Evolutionary conservation across 1,140 invertebrate genomes (phyloP).

Genomic region (Drosophila bipectinata): DNA sequence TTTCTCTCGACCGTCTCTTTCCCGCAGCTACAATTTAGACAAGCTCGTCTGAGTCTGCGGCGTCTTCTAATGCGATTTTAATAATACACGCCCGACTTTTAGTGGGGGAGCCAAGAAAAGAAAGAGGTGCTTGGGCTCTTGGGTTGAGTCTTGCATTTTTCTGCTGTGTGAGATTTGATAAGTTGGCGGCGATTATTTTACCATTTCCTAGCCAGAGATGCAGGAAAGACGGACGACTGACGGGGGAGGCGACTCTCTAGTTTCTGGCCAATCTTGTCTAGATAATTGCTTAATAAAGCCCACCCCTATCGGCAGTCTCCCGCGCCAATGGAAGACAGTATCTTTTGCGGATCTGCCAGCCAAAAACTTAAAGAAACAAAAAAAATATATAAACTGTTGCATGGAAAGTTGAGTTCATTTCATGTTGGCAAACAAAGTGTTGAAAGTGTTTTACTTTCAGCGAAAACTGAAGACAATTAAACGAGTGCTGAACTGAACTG

Average conservation of each 20-base stretch:
- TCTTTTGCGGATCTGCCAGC: slow-evolving; percentile 28
- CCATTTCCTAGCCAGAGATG: slow-evolving; percentile 66
- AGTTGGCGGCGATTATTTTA: slow-evolving; percentile 81
- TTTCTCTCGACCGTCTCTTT: slow-evolving; percentile 40
- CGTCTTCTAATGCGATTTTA: slow-evolving; percentile 83
- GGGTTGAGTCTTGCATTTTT: slow-evolving; percentile 56
- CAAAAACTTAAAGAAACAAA: not conserved
- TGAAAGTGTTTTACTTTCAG: slow-evolving; percentile 55
- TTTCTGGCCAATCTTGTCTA: slow-evolving; percentile 55
- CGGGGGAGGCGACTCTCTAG: slow-evolving; percentile 40
- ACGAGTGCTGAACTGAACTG: slow-evolving; percentile 11
- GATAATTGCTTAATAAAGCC: slow-evolving; percentile 78
- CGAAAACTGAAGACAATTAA: slow-evolving; percentile 54
- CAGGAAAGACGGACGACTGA: slow-evolving; percentile 16
- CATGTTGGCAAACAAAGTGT: slow-evolving; percentile 35
- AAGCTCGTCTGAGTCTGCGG: slow-evolving; percentile 55
- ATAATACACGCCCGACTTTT: slow-evolving; percentile 79
- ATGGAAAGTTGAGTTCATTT: slow-evolving; percentile 40
- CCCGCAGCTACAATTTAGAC: slow-evolving; percentile 67
- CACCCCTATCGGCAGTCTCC: slow-evolving; percentile 25
- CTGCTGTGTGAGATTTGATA: slow-evolving; percentile 71
- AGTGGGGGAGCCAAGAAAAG: slow-evolving; percentile 6
- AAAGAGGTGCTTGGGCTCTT: slow-evolving; percentile 16
- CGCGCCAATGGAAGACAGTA: not conserved
- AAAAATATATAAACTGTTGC: slow-evolving; percentile 21